These are phyloP conservation scores for Forbesichthys papilliferus DNA, from an alignment of 2,113 vertebrate species.

Conservation along the genomic window DNA sequence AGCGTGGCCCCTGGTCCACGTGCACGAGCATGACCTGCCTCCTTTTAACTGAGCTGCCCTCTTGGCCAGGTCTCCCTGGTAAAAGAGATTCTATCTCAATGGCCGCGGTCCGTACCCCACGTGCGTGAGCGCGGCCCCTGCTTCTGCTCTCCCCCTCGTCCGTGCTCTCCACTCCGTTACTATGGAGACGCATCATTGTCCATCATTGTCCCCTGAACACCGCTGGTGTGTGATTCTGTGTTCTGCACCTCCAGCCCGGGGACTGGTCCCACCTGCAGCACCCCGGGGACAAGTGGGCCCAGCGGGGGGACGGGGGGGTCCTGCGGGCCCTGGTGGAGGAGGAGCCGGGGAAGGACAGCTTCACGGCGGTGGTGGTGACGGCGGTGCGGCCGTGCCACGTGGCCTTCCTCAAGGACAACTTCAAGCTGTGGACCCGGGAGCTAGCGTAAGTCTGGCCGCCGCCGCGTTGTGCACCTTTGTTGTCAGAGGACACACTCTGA, in stretches of 20 bases:
- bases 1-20: no score
- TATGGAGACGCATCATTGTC: no score
- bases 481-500: not conserved
- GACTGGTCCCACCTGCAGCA: conserved; percentile 81
- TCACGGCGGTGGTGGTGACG: conserved; percentile 90
- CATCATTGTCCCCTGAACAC: no score
- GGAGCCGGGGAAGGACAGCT: conserved; percentile 83
- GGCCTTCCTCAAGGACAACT: conserved; percentile 81
- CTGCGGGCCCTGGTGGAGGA: conserved; percentile 83
- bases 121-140: no score
- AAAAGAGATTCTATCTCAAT: not conserved
- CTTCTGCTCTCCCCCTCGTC: no score
- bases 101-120: no score
- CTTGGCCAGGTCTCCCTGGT: no score
- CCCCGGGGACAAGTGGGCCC: conserved; percentile 80
- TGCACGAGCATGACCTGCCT: no score
- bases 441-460: conserved; percentile 81
- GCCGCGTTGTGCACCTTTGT: not conserved
- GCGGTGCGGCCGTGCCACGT: conserved; percentile 81
- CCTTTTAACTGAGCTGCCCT: no score
- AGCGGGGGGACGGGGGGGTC: conserved; percentile 82
- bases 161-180: no score
- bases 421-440: conserved; percentile 82
- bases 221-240: not conserved
- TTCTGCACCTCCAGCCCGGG: conserved; percentile 71